These are phyloP conservation scores for Mastomys natalensis DNA, from an alignment of 2,113 vertebrate species.

Conservation along the genomic window DNA sequence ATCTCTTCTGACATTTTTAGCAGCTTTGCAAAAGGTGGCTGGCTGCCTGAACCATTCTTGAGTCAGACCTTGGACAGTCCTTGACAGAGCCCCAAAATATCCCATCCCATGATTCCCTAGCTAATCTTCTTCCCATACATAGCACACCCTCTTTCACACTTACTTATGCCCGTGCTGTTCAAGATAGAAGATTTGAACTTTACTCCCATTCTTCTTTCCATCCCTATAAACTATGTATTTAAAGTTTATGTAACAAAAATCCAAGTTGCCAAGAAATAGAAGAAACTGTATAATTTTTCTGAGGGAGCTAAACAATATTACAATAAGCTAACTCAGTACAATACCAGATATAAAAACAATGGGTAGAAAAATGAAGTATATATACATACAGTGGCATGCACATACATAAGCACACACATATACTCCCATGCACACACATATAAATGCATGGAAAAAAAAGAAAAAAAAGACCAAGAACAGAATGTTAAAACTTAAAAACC, in stretches of 20 bases:
- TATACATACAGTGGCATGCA: not conserved
- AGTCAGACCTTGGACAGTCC: not conserved
- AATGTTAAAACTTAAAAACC: constrained; percentile 15
- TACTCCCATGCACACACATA: not conserved
- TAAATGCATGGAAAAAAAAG: not conserved
- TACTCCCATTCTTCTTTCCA: not conserved
- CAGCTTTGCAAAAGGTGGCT: not conserved
- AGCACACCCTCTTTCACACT: not conserved
- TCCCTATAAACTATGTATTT: not conserved
- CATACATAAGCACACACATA: not conserved
- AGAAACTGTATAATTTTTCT: not conserved
- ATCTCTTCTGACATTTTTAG: not conserved
- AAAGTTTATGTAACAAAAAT: constrained; percentile 47
- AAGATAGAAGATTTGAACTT: not conserved
- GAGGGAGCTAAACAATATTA: not conserved
- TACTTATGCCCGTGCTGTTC: not conserved
- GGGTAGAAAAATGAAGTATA: not conserved
- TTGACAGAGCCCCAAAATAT: not conserved
- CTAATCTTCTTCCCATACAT: not conserved
- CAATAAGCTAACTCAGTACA: not conserved
- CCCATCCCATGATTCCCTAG: not conserved
- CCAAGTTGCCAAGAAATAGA: not conserved
- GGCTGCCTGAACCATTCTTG: not conserved
- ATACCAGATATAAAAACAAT: not conserved
- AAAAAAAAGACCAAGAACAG: not conserved